phyloP scores from a whole-genome alignment of 2,888 invertebrate species.

The Caenorhabditis auriculariae region DNA sequence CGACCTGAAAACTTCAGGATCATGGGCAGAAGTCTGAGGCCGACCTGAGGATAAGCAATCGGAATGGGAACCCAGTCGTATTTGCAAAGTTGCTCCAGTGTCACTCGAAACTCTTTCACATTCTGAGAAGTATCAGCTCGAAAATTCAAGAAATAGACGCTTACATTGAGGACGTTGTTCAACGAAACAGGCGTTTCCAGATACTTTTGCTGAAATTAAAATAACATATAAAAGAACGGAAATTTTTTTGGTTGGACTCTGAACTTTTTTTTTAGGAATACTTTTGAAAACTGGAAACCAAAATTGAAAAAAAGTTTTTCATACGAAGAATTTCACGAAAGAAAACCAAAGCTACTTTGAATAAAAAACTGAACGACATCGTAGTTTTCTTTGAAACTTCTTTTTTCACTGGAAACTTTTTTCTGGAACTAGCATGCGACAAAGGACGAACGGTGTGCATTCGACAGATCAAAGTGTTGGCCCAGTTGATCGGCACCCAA shows the following conservation, averaged over 20 bases:
- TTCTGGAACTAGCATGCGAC: too few species aligned
- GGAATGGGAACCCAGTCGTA: slow-evolving; percentile 49
- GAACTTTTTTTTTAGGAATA: too few species aligned
- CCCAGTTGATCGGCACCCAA: slow-evolving; percentile 60
- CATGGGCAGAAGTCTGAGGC: neutral
- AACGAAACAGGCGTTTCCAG: slow-evolving; percentile 24
- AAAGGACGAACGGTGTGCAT: too few species aligned
- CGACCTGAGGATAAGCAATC: slow-evolving; percentile 42
- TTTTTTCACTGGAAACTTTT: too few species aligned
- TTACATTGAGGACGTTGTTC: slow-evolving; percentile 26
- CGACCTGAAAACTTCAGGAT: slow-evolving; percentile 24
- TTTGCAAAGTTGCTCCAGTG: slow-evolving; percentile 36
- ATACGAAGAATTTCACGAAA: neutral
- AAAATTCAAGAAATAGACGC: neutral
- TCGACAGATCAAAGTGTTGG: slow-evolving; percentile 17
- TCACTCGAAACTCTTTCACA: slow-evolving; percentile 32
- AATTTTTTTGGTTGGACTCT: too few species aligned
- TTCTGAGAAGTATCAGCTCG: slow-evolving; percentile 14
- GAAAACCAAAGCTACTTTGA: slow-evolving; percentile 1
- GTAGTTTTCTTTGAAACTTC: too few species aligned
- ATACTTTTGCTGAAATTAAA: slow-evolving; percentile 19
- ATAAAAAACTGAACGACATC: too few species aligned
- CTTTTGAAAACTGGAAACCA: too few species aligned
- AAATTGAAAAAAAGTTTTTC: neutral
- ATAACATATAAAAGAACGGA: neutral